Evolutionary conservation across 2,888 invertebrate species (phyloP), one percentile per base, ranked within the genome.

Genomic region (Brachyopa scutellaris): DNA sequence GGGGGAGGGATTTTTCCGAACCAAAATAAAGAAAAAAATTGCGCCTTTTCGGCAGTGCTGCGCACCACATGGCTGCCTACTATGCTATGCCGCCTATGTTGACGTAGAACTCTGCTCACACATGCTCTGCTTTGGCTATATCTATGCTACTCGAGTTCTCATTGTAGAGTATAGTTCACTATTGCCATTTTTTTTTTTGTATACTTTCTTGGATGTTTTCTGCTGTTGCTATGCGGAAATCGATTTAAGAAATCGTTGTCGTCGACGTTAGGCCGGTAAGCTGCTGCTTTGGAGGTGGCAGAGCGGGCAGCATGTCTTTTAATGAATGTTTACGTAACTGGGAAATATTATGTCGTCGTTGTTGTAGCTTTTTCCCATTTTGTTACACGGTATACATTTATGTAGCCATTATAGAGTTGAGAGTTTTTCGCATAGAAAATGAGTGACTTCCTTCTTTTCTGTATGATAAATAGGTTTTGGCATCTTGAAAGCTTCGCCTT

Each of bases 191-290:
- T 6, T 26, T 26, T 26, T 26, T 26, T 67, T 77, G 51, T 6
- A 6, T 9, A n/a, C 26, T 82, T 85, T 79, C 62, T 79, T 69
- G 23, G 55, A 13, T 55, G 31, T 51, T 62, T 47, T 69, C 66
- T 76, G 83, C 80, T 84, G 86, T 86, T 85, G 85, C 86, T 85
- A 86, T 84, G 86, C 85, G 86, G 86, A 86, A 85, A 85, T 74
- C 82, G 72, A 77, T 84, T 82, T 84, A 82, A 73, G 78, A 79
- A 77, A 73, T 82, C 47, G 76, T 72, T 36, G 83, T 62, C 72
- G 76, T 70, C 59, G 15, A 26, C 42, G 57, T 42, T 53, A 38
- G 42, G 59, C 61, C 23, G 29, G 55, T 33, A 21, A 49, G 36
- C 13, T 23, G 36, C 19, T 33, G 49, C n/a, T 64, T 11, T 57